These are phyloP conservation scores for Brachypodius melanocephalos DNA, from an alignment of 2,113 vertebrate genomes.

Conservation along the genomic window DNA sequence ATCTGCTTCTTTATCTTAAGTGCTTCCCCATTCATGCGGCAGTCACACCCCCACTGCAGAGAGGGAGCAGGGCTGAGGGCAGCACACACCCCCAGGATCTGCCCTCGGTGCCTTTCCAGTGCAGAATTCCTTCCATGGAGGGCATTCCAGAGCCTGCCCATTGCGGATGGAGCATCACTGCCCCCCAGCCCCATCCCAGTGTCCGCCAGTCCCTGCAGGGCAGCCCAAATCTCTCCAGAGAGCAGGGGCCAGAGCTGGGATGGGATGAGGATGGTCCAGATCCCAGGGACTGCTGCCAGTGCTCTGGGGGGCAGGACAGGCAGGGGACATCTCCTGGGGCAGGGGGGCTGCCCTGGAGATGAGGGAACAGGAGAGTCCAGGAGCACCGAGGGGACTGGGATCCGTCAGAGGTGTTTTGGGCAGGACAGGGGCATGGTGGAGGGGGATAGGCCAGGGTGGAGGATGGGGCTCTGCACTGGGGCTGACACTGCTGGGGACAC, in stretches of 20 bases:
- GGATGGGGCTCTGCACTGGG: neutral
- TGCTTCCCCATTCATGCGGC: neutral
- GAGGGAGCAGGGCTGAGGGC: neutral
- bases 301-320: neutral
- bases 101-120: neutral
- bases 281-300: neutral
- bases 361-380: neutral
- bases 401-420: neutral
- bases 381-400: neutral
- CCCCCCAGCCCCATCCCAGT: neutral
- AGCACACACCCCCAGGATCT: neutral
- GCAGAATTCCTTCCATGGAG: neutral
- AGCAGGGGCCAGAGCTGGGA: neutral
- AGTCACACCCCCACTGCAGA: neutral
- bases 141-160: neutral
- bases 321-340: neutral
- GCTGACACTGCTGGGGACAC: neutral
- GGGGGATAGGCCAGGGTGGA: neutral
- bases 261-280: neutral
- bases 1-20: slow-evolving; percentile 21
- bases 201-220: too few relatives aligned
- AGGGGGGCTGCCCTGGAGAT: neutral
- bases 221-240: neutral
- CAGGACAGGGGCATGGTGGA: neutral
- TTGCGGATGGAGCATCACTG: neutral